Evolutionary conservation across 2,888 invertebrate genomes (phyloP), one percentile per base, ranked within the genome.

Genomic region (Hanleya hanleyi): DNA sequence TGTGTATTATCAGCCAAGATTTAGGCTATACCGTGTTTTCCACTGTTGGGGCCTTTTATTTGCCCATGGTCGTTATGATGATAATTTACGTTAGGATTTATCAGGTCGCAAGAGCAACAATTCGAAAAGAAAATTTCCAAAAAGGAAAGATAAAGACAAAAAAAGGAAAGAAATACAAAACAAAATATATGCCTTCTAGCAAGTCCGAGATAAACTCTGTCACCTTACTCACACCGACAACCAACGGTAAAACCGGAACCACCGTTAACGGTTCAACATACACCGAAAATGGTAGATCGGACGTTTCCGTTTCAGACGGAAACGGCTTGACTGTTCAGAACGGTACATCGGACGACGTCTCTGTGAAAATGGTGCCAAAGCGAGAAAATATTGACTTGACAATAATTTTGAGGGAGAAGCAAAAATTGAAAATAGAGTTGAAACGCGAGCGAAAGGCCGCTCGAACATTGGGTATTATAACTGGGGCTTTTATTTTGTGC

Each of bases 11-110:
- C 83, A 97, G 96, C 87, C 98, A 98, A 92, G 96, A 97, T 77
- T 81, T 85, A 68, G 94, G 95, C 71, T 97, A 91, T 74, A 97
- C 97, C 92, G 95, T 98, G 87, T 98, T 98, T 91, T 98, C 98
- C 73, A 99, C 98, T 18, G 95, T 96, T 91, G 96, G 97, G 81
- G 98, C 99, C 37, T 99, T 99, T 92, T 99, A 99, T 92, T 94
- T 98, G 82, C 99, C 99, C 1, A 93, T 99, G 47, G 92, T 97
- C 78, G 95, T 97, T 81, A 99, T 99, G 89, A 94, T 99, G 82
- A 94, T 96, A 82, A 93, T 99, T 51, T 99, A 99, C 92, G 97
- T 97, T 95, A 97, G 96, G 92, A 99, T 99, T 90, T 99, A 81
- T 92, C 96, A 97, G 91, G 95, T 96, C 50, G 99, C 99, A 1